Percentiles rank a stretch among this genome's conserved stretches.
Evolutionary conservation across 2,113 vertebrate species (phyloP).

Genomic region (Eurypyga helias): DNA sequence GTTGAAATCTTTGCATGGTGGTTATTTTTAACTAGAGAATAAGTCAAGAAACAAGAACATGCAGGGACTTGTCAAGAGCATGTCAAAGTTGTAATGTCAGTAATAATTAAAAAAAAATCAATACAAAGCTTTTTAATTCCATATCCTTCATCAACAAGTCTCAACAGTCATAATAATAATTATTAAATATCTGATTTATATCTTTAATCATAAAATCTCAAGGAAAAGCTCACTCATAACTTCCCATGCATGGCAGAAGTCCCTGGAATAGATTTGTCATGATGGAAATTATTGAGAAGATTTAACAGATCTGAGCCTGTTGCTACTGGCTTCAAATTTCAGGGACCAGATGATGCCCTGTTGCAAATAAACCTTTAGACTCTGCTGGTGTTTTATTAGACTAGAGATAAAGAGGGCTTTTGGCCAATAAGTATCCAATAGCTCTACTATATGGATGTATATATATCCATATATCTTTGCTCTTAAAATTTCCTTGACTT

Average conservation of each 20-base stretch:
- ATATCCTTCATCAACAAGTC: neutral
- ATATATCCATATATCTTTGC: neutral
- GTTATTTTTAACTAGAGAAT: neutral
- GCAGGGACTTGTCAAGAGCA: neutral
- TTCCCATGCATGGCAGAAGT: neutral
- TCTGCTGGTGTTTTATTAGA: neutral
- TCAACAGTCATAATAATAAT: neutral
- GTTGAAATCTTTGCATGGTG: neutral
- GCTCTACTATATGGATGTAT: neutral
- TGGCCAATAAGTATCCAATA: neutral
- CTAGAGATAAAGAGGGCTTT: neutral
- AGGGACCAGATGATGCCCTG: neutral
- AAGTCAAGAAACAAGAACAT: neutral
- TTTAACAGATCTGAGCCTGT: neutral
- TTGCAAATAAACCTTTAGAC: neutral
- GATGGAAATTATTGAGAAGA: neutral
- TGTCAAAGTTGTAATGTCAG: neutral
- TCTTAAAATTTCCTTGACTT: neutral
- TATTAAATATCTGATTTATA: neutral
- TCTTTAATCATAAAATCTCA: neutral
- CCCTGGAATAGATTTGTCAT: neutral
- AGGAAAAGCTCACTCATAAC: neutral
- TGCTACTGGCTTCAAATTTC: neutral
- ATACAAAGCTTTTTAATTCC: neutral
- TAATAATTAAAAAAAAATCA: neutral